Evolutionary conservation across 2,888 invertebrate species (phyloP), one percentile per base, ranked within the genome.

Genomic region (Hololepta plana): DNA sequence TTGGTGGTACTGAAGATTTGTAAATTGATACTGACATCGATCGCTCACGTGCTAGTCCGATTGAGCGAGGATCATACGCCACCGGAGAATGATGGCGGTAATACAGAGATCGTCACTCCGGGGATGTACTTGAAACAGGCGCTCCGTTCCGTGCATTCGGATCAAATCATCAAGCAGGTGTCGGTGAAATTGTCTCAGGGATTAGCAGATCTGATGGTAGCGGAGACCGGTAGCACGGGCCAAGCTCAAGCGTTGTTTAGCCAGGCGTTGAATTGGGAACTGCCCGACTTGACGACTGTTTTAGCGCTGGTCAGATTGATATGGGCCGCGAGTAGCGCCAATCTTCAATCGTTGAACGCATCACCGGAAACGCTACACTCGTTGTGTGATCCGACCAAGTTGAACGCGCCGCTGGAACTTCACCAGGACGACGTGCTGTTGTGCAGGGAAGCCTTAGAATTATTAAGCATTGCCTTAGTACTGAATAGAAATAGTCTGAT

Each of bases 361-460:
- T 57, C 68, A 1, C 58, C 62, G 14, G 68, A 72, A 35, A 60
- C 61, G 22, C 58, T 80, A 19, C 75, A 77, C 42, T 57, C 63
- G 15, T 53, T 72, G 27, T 72, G 73, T 32, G 67, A 67, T 44
- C 64, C 65, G 15, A 60, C 59, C 31, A 64, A 65, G 33, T 54
- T 57, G 35, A 68, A 75, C 12, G 76, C 74, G 37, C 64, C 68
- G 3, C 31, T 49, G 7, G 51, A 51, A 31, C 35, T 53, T 25
- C 49, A 52, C 33, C 40, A 41, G 26, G 52, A 54, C 29, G 53
- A 55, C 30, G 37, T 54, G 12, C 31, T 49, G 17, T 31, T 54
- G 45, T 87, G 87, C 43, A 80, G 85, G 41, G 93, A 93, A 58
- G 85, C 90, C 24, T 62, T 95, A 50, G 93, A 95, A 59, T 76